Base-by-base conservation (phyloP, 1,140 invertebrate genomes). In the Cotesia vestalis region DNA sequence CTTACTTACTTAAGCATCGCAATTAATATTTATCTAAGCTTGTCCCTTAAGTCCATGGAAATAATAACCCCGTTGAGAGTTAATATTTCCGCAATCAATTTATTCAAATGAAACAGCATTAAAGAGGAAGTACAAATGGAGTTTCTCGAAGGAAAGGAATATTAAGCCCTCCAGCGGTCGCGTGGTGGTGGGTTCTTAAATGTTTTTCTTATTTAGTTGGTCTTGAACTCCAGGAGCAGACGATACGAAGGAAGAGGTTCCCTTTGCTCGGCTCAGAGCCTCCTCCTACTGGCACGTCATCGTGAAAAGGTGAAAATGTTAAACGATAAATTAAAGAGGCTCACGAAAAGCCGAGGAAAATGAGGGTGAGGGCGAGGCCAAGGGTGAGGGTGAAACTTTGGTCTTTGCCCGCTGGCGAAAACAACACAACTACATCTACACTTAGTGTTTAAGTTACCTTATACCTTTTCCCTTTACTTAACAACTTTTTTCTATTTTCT, bases 301-400 rank as follows among this genome's bases (percentile, higher is more conserved):
- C 59, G 52, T 57, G 52, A 69, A 68, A 69, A 67, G 59, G 51
- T 53, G 66, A 55, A 63, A 68, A 68, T 57, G 46, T 67, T 72
- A 34, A 59, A 46, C 60, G 66, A 69, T 69, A 69, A 69, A 69
- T 73, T 69, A 59, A 59, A 73, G 66, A 55, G 61, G 66, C 34
- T 46, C 14, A 68, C 8, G 38, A 9, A 12, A 57, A 14, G 57
- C 11, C 12, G 5, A 40, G 52, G n/a, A 60, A 38, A 59, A 69
- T 34, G 52, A 73, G 17, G 36, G 27, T 27, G n/a, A n/a, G n/a
- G n/a, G n/a, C n/a, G n/a, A n/a, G n/a, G n/a, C n/a, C n/a, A n/a
- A n/a, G n/a, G n/a, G n/a, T n/a, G 52, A 73, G 17, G 36, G n/a
- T 3, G 40, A 69, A 73, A 69, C 53, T 73, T 73, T 69, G 38